These are phyloP conservation scores for Idris sp. DNA, from an alignment of 1,140 invertebrate genomes.

Conservation along the genomic window DNA sequence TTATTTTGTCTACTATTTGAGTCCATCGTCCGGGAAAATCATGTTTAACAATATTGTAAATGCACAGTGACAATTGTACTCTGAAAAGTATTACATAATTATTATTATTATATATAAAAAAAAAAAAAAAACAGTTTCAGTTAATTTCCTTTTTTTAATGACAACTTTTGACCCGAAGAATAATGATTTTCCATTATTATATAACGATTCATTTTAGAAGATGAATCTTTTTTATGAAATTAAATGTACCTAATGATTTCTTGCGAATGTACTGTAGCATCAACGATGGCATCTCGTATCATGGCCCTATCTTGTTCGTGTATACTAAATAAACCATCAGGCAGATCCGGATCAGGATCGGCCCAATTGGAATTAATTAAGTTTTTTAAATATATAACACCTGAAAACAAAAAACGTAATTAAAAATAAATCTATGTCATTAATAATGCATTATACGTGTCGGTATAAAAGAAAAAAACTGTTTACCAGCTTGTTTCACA, in stretches of 20 bases:
- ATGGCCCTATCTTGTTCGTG: slow-evolving; percentile 97
- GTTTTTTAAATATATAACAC: slow-evolving; percentile 98
- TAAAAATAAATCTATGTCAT: background rate
- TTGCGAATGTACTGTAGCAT: slow-evolving; percentile 95
- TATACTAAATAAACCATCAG: slow-evolving; percentile 89
- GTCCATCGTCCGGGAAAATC: slow-evolving; percentile 98
- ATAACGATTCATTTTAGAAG: no score
- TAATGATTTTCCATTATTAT: no score
- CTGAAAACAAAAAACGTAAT: slow-evolving; percentile 67
- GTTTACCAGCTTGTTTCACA: slow-evolving; percentile 93
- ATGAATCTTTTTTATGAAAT: background rate
- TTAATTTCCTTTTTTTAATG: background rate
- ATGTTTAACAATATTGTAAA: slow-evolving; percentile 94
- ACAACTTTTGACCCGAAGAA: no score
- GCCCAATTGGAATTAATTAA: slow-evolving; percentile 93
- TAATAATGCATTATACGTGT: no score
- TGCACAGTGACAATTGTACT: slow-evolving; percentile 93
- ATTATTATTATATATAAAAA: no score
- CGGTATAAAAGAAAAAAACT: no score
- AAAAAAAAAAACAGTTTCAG: background rate
- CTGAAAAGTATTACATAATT: slow-evolving; percentile 77
- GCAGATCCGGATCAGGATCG: slow-evolving; percentile 88
- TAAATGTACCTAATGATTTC: slow-evolving; percentile 86
- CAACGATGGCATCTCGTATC: slow-evolving; percentile 95
- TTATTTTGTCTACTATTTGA: slow-evolving; percentile 96